phyloP scores from a whole-genome alignment of 2,797 vertebrate species.

The Cirrhinus mrigala region DNA sequence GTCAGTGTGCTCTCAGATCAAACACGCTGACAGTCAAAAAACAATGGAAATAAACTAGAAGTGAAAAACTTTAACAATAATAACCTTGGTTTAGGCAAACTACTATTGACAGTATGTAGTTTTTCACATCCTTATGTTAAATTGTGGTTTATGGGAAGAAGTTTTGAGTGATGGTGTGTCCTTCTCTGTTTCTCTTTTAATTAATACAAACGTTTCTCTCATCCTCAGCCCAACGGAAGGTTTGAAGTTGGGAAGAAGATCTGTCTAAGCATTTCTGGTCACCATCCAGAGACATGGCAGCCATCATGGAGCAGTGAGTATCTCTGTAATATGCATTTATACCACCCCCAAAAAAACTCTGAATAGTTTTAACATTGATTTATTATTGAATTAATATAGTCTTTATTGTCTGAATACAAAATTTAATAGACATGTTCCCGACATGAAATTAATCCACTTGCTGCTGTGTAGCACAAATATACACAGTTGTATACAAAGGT shows the following conservation, averaged over 20 bases:
- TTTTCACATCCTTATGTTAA: neutral
- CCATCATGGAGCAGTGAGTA: constrained; percentile 99
- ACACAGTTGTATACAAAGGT: neutral
- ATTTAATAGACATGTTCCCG: neutral
- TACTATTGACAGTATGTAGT: neutral
- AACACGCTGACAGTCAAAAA: neutral
- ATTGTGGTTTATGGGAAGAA: neutral
- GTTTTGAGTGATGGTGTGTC: neutral
- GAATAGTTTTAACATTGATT: neutral
- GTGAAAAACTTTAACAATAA: neutral
- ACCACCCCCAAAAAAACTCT: neutral
- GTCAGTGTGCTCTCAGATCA: neutral
- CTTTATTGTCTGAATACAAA: neutral
- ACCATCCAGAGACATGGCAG: constrained; percentile 99
- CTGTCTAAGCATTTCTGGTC: constrained; percentile 97
- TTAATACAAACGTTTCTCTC: constrained; percentile 15
- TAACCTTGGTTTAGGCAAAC: neutral
- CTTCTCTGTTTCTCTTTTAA: neutral
- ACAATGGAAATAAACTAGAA: neutral
- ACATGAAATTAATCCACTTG: neutral
- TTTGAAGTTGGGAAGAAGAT: constrained; percentile 99
- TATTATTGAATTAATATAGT: neutral
- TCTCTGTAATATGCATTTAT: neutral
- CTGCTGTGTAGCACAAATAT: neutral
- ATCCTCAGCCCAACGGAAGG: constrained; percentile 89